A percentile compares a stretch with the other conserved stretches of the same genome.
Conservation (phyloP, 2,888 invertebrate genomes). For the Cylloceria caligata region DNA sequence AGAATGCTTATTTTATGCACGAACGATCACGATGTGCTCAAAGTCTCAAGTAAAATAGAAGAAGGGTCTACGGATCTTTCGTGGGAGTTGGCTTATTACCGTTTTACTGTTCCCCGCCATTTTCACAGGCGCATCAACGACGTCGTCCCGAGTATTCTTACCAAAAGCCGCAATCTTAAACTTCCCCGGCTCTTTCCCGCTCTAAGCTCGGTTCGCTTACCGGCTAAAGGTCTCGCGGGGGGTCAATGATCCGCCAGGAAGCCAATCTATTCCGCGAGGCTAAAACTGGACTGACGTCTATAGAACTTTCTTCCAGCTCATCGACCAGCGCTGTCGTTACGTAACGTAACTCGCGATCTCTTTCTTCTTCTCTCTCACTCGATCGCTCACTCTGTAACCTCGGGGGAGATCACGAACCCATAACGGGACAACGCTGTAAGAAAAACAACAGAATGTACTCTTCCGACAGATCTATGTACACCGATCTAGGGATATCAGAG, state of each 20-base stretch:
- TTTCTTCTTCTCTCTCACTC: constrained; percentile 13
- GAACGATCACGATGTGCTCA: constrained; percentile 11
- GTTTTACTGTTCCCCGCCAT: constrained; percentile 10
- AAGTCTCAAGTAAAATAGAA: constrained; percentile 27
- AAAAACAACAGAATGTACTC: constrained; percentile 51
- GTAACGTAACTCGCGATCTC: constrained; percentile 54
- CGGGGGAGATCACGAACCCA: constrained; percentile 38
- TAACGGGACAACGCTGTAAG: constrained; percentile 25
- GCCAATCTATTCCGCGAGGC: constrained; percentile 68
- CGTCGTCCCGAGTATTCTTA: constrained; percentile 42
- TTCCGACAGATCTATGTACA: constrained; percentile 16
- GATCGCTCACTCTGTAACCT: constrained; percentile 22
- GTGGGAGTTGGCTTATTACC: constrained; percentile 28
- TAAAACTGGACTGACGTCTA: constrained; percentile 68
- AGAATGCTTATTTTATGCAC: constrained; percentile 8
- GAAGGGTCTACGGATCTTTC: constrained; percentile 12
- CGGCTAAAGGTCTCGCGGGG: constrained; percentile 60
- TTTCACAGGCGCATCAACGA: constrained; percentile 4
- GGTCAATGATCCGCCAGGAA: constrained; percentile 70
- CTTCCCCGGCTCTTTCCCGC: constrained; percentile 23
- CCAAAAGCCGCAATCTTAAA: constrained; percentile 56
- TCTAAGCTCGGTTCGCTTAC: constrained; percentile 41
- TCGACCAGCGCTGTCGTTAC: constrained; percentile 64
- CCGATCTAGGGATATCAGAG: constrained; percentile 2
- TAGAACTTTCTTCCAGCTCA: constrained; percentile 65